These are phyloP conservation scores for Druon quercuslanigerum DNA, from an alignment of 1,140 invertebrate species.

Conservation along the genomic window DNA sequence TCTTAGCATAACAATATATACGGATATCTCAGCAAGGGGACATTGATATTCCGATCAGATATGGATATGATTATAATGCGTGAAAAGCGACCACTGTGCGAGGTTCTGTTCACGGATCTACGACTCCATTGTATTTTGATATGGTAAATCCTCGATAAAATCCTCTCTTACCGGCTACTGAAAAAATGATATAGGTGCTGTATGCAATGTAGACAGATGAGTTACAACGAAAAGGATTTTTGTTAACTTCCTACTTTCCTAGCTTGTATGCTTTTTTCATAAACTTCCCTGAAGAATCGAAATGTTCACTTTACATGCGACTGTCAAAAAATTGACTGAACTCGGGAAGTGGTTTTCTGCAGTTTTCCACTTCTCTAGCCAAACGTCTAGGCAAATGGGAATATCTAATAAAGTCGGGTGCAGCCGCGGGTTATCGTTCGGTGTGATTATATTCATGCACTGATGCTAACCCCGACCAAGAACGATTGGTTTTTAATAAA, in stretches of 20 bases:
- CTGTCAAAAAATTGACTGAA: too few relatives aligned
- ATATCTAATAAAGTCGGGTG: too few relatives aligned
- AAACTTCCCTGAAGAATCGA: too few relatives aligned
- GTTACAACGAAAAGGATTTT: conserved; percentile 8
- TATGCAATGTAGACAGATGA: conserved; percentile 18
- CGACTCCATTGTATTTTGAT: conserved; percentile 43
- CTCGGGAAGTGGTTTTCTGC: too few relatives aligned
- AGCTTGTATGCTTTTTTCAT: neutral
- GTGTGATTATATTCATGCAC: too few relatives aligned
- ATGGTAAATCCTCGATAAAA: conserved; percentile 23
- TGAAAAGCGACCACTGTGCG: conserved; percentile 51
- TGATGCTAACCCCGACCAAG: too few relatives aligned
- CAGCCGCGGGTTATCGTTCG: too few relatives aligned
- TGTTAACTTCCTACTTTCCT: conserved; percentile 35
- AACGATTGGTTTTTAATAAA: too few relatives aligned
- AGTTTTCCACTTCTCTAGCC: too few relatives aligned
- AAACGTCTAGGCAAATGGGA: too few relatives aligned
- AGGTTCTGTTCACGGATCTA: conserved; percentile 50
- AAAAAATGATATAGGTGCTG: neutral
- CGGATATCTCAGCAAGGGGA: conserved; percentile 42
- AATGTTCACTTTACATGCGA: too few relatives aligned
- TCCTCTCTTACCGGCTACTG: neutral
- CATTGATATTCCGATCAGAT: conserved; percentile 70
- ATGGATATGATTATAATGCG: conserved; percentile 69
- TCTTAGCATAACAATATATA: conserved; percentile 63